Evolutionary conservation across 2,797 vertebrate species (phyloP).

Genomic region (Bufotes viridis): DNA sequence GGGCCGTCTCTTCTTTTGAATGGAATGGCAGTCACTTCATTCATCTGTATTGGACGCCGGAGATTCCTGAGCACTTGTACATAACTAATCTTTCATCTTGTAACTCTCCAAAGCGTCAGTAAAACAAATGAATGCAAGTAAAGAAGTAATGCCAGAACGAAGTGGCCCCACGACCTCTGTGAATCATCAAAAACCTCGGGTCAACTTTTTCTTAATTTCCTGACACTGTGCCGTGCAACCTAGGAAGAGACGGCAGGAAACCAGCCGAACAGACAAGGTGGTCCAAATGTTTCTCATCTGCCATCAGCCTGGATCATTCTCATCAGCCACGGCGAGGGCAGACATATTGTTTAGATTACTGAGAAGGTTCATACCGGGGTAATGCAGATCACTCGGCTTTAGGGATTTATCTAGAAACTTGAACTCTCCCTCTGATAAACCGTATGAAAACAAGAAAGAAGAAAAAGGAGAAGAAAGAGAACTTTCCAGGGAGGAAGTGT

Average conservation of each 20-base stretch:
- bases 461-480: background rate
- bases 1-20: too few relatives aligned
- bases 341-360: slow-evolving; percentile 33
- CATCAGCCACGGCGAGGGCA: background rate
- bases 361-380: background rate
- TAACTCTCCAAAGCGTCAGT: background rate
- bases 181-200: background rate
- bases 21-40: too few relatives aligned
- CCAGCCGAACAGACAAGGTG: background rate
- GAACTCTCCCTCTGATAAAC: slow-evolving; percentile 16
- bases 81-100: background rate
- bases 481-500: background rate
- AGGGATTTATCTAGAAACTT: background rate
- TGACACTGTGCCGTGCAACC: background rate
- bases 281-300: slow-evolving; percentile 42
- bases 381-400: background rate
- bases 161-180: too few relatives aligned
- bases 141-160: background rate
- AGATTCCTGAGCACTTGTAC: too few relatives aligned
- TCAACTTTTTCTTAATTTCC: background rate
- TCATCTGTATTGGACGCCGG: too few relatives aligned
- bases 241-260: background rate
- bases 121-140: background rate
- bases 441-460: background rate
- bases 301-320: background rate